Percentiles rank a stretch among this genome's conserved stretches.
These are phyloP conservation scores for Halictus quadricinctus DNA, from an alignment of 2,888 invertebrate genomes.

Conservation along the genomic window DNA sequence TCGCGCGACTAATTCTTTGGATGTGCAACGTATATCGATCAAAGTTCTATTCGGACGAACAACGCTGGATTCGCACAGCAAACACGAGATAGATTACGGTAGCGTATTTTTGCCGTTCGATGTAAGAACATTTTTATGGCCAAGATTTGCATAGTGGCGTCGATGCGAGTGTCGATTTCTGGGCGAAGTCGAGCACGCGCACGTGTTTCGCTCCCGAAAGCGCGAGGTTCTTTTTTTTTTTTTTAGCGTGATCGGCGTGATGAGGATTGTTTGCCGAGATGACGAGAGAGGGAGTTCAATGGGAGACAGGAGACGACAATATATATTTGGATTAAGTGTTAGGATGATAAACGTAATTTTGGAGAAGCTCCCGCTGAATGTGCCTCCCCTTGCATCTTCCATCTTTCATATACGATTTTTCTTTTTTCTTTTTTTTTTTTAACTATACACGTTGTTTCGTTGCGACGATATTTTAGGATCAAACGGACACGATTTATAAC, in stretches of 20 bases:
- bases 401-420: slow-evolving; percentile 29
- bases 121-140: slow-evolving; percentile 59
- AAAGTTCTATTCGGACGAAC: slow-evolving; percentile 54
- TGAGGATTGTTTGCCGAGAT: slow-evolving; percentile 50
- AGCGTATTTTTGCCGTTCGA: slow-evolving; percentile 54
- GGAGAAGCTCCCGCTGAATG: slow-evolving; percentile 57
- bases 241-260: slow-evolving; percentile 20
- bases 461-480: slow-evolving; percentile 21
- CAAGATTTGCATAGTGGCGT: slow-evolving; percentile 59
- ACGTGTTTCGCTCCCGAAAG: slow-evolving; percentile 64
- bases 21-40: slow-evolving; percentile 43
- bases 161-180: slow-evolving; percentile 50
- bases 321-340: slow-evolving; percentile 64
- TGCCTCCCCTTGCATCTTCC: slow-evolving; percentile 50
- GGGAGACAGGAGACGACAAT: slow-evolving; percentile 67
- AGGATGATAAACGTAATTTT: slow-evolving; percentile 61
- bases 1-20: slow-evolving; percentile 35
- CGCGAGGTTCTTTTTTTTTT: neutral
- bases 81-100: slow-evolving; percentile 23
- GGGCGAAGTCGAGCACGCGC: slow-evolving; percentile 49
- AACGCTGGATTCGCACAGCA: slow-evolving; percentile 58
- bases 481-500: neutral
- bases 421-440: neutral
- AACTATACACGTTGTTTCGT: slow-evolving; percentile 1
- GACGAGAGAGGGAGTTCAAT: slow-evolving; percentile 51